Evolutionary conservation across 1,140 invertebrate genomes (phyloP).

Genomic region (Drosophila athabasca): DNA sequence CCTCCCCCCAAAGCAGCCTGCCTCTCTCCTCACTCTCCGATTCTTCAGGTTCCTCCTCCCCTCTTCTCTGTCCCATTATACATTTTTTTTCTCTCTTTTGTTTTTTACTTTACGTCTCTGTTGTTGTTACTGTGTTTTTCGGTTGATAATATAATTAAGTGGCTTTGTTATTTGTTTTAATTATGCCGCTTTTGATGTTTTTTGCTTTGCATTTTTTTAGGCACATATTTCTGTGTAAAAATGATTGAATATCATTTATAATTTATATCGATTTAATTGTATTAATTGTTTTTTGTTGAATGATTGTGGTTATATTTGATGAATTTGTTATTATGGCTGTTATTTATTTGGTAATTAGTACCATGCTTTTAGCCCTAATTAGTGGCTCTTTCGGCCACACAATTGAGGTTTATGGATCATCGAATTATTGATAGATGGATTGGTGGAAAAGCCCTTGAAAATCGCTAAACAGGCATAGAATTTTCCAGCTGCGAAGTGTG

Average conservation of each 20-base stretch:
- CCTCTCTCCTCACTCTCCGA: constrained; percentile 1
- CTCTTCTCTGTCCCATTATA: not conserved
- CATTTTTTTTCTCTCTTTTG: constrained; percentile 20
- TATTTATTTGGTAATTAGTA: constrained; percentile 39
- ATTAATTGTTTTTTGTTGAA: constrained; percentile 12
- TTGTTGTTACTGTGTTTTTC: constrained; percentile 32
- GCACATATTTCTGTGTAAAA: constrained; percentile 18
- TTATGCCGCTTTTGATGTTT: constrained; percentile 65
- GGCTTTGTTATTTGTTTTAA: constrained; percentile 55
- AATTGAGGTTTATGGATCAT: constrained; percentile 43
- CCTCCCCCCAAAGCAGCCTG: not conserved
- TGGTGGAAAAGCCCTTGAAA: not conserved
- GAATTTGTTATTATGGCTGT: constrained; percentile 41
- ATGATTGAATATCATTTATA: constrained; percentile 45
- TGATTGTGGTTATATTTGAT: constrained; percentile 41
- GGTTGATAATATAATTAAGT: constrained; percentile 59
- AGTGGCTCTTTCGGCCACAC: constrained; percentile 17
- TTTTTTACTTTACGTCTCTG: constrained; percentile 9
- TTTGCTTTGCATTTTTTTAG: constrained; percentile 7
- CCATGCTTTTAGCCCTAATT: constrained; percentile 40
- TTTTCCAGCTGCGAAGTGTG: too few relatives aligned
- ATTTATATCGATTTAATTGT: constrained; percentile 57
- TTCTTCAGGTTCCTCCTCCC: constrained; percentile 2
- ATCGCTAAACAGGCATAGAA: too few relatives aligned
- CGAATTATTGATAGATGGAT: constrained; percentile 6